phyloP scores from a whole-genome alignment of 2,797 vertebrate species.

The Melanotaenia maccullochi region DNA sequence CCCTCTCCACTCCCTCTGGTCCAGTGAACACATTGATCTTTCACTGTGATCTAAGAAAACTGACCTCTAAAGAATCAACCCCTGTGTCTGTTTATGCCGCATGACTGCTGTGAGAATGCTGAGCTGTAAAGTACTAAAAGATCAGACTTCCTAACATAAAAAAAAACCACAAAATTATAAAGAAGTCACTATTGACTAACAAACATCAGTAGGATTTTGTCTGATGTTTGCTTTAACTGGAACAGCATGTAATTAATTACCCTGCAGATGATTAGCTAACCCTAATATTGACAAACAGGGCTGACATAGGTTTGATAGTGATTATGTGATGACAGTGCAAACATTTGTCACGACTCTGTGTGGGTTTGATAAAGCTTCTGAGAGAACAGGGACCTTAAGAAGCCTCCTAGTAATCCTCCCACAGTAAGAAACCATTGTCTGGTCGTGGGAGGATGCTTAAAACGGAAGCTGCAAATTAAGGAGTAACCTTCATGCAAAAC shows the following conservation, averaged over 20 bases:
- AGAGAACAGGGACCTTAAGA: constrained; percentile 35
- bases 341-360: constrained; percentile 57
- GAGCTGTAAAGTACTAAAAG: constrained; percentile 1
- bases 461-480: constrained; percentile 33
- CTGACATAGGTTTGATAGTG: constrained; percentile 52
- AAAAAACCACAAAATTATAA: neutral
- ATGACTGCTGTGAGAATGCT: constrained; percentile 26
- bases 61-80: constrained; percentile 61
- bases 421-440: constrained; percentile 30
- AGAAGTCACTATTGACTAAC: constrained; percentile 1
- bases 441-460: constrained; percentile 55
- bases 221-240: constrained; percentile 36
- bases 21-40: constrained; percentile 60
- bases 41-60: constrained; percentile 54
- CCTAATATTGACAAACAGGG: constrained; percentile 55
- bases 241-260: constrained; percentile 53
- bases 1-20: constrained; percentile 41
- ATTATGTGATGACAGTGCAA: constrained; percentile 45
- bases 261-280: constrained; percentile 52
- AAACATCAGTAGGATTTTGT: constrained; percentile 26
- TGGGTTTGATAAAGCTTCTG: constrained; percentile 52
- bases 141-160: neutral
- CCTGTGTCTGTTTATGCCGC: constrained; percentile 35
- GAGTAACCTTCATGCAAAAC: constrained; percentile 47
- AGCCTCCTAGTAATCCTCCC: constrained; percentile 52